phyloP scores from a whole-genome alignment of 2,113 vertebrate species.

The Sula dactylatra region DNA sequence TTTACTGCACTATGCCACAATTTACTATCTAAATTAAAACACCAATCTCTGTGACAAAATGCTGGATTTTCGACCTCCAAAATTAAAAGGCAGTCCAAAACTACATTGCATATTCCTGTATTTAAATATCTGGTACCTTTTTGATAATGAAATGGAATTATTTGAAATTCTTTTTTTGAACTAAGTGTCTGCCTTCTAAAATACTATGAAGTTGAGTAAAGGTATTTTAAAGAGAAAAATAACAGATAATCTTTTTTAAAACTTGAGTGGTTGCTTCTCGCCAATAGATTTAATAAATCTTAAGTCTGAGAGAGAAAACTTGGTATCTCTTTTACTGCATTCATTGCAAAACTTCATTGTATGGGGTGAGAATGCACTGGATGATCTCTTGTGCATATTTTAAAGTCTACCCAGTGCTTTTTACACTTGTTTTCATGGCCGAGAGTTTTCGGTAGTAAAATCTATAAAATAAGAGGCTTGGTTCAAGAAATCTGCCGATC shows the following conservation, averaged over 20 bases:
- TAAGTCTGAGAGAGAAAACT: neutral
- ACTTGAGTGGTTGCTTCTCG: neutral
- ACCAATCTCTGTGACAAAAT: neutral
- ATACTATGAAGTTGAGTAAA: neutral
- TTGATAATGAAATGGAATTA: neutral
- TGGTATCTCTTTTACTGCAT: neutral
- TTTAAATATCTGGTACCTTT: neutral
- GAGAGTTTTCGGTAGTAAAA: neutral
- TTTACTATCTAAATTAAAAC: neutral
- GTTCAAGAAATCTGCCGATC: neutral
- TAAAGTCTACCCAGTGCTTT: neutral
- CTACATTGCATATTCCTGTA: neutral
- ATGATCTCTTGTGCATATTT: neutral
- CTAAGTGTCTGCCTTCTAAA: neutral
- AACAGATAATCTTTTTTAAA: neutral
- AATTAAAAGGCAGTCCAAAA: neutral
- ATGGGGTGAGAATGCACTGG: neutral
- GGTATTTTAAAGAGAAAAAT: neutral
- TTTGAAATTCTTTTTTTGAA: neutral
- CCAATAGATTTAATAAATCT: neutral
- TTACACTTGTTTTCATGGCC: neutral
- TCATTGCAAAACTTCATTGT: neutral
- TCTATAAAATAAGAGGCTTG: neutral
- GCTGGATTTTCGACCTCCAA: neutral
- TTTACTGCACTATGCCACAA: neutral